Base-by-base conservation (phyloP, 1,140 invertebrate species). In the Acromyrmex charruanus region DNA sequence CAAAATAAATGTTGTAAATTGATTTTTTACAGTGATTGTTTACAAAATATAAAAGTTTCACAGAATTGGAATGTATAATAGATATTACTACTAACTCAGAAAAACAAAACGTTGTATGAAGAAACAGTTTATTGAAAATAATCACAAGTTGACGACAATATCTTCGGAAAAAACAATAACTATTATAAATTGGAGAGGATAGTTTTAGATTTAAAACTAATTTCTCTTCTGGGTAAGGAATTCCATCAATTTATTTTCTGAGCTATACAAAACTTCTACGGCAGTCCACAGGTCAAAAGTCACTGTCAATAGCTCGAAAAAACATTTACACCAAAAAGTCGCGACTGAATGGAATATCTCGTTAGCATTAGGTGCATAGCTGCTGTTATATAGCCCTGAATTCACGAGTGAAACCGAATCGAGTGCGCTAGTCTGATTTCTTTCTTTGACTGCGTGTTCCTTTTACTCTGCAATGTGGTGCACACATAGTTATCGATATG, bases 401-500 rank as follows among this genome's bases (percentile, higher is more conserved):
- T 58, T 71, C 31, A 71, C 12, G 69, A 44, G 66, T 51, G 61
- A 71, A 25, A 31, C 58, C 53, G 28, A 59, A 61, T 82, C 80
- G 68, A 61, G 53, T 58, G 51, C 53, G 39, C 80, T 82, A 82
- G 68, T 74, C 69, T 82, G 39, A n/a, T 82, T 74, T 74, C 55
- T 74, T 82, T 84, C 80, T 74, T 84, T 75, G 77, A 80, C 77
- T 81, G 65, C 77, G 77, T 79, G 77, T 71, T 81, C 69, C 28
- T 84, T 84, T 84, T 84, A 84, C 68, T 84, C 69, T 84, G 80
- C 69, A 84, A 75, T 72, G 44, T 74, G 80, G 80, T 74, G 80
- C 80, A 84, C 80, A 84, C 14, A 63, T 84, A 84, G 69, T 75
- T 49, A 61, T 69, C 53, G 53, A 74, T 75, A 79, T 84, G 69